Base-by-base conservation (phyloP, 2,797 vertebrate genomes). In the Cetoscarus ocellatus region DNA sequence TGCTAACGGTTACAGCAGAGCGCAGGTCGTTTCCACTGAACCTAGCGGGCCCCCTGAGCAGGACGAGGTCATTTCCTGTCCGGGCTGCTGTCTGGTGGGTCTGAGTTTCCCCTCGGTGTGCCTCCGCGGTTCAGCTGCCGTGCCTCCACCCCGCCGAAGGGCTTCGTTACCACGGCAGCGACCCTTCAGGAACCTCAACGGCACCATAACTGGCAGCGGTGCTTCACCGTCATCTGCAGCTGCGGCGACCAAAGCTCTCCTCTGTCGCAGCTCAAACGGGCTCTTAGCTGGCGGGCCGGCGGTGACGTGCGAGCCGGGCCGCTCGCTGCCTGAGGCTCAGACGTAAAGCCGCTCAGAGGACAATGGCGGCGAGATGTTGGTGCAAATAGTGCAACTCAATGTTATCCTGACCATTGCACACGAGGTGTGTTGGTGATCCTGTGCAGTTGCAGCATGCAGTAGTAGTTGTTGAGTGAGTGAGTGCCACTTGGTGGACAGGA, bases 41-140 rank as follows among this genome's bases (percentile, higher is more conserved):
- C 73, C 61, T 0, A 19, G 69, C 0, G 69, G 67, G 8, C 14
- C 74, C 5, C 43, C 93, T 45, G 97, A 98, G 85, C 94, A 96
- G 15, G 96, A 97, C 0, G 96, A 97, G 38, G 94, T 95, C 0
- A 90, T 97, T 70, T 94, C 96, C 45, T 98, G 97, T 73, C 95
- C 96, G 0, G 91, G 95, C 65, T 98, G 97, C 91, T 98, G 97
- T 78, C 88, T 97, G 7, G 85, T 94, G 7, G 94, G 96, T 12
- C 94, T 97, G 73, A 94, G 94, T 79, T 96, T 97, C 75, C 86
- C 95, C 48, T 97, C 96, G 0, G 66, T 96, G 88, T 99, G 97
- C 90, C 94, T 95, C 70, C 94, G 93, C n/a, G 87, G 90, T 63
- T 88, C 88, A 8, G 90, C 96, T 13, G 75, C 84, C 0, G 9